Evolutionary conservation across 2,888 invertebrate genomes (phyloP).

Genomic region (Caenorhabditis sp.): DNA sequence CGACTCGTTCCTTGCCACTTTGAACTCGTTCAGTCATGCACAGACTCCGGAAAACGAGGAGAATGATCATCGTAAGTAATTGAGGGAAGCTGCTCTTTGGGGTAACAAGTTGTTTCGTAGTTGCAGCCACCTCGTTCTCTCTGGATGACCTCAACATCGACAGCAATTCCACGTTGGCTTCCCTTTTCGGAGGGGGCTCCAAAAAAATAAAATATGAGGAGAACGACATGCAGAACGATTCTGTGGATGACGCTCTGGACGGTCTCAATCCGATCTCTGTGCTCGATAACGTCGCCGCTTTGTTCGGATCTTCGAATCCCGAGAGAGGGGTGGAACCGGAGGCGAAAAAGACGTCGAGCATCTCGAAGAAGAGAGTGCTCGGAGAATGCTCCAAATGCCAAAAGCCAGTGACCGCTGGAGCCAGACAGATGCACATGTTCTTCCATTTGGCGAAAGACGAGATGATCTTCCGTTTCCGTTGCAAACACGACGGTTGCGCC

Average conservation of each 20-base stretch:
- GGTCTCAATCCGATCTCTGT: constrained; percentile 65
- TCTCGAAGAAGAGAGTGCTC: constrained; percentile 76
- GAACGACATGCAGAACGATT: constrained; percentile 14
- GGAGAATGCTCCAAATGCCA: constrained; percentile 77
- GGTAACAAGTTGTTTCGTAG: not conserved
- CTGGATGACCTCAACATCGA: constrained; percentile 56
- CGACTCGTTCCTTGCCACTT: constrained; percentile 60
- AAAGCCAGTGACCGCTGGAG: constrained; percentile 78
- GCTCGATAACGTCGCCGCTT: constrained; percentile 69
- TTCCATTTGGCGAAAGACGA: constrained; percentile 78
- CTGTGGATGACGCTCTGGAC: constrained; percentile 53
- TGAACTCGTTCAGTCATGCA: constrained; percentile 49
- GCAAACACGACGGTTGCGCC: constrained; percentile 73
- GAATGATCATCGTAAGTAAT: constrained; percentile 41
- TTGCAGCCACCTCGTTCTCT: constrained; percentile 24
- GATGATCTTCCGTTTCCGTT: constrained; percentile 77
- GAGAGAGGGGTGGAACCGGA: constrained; percentile 52
- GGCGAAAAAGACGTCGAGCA: constrained; percentile 54
- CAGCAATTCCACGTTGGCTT: constrained; percentile 36
- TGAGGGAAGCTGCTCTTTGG: not conserved
- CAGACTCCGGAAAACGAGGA: constrained; percentile 54
- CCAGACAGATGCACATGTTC: constrained; percentile 79
- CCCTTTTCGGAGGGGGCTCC: constrained; percentile 36
- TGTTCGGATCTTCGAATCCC: constrained; percentile 59
- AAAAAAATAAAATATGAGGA: constrained; percentile 59